phyloP scores from a whole-genome alignment of 2,797 vertebrate species.

The Microcaecilia unicolor region DNA sequence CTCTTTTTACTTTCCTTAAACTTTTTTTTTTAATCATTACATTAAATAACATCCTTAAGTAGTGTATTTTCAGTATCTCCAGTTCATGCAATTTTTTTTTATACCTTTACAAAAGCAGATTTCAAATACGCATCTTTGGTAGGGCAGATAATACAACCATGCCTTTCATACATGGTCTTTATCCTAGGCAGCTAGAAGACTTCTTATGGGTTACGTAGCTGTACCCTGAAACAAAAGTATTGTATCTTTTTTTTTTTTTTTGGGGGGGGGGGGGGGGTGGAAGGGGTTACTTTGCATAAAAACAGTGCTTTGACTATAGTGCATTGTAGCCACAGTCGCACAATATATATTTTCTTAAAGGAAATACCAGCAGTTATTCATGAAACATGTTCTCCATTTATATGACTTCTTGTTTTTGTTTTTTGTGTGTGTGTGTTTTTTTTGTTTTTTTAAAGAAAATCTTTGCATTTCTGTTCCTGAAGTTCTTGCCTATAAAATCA shows the following conservation, averaged over 20 bases:
- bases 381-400: constrained; percentile 89
- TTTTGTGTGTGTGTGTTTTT: too few species aligned
- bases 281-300: constrained; percentile 50
- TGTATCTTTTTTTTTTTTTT: constrained; percentile 36
- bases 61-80: constrained; percentile 46
- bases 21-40: constrained; percentile 46
- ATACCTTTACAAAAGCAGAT: constrained; percentile 50
- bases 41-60: too few species aligned
- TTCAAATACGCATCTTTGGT: constrained; percentile 59
- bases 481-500: constrained; percentile 58
- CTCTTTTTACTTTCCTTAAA: constrained; percentile 49
- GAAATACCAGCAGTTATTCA: constrained; percentile 89
- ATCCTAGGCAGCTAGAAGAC: constrained; percentile 39
- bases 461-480: constrained; percentile 70
- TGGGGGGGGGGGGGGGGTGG: too few species aligned
- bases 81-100: constrained; percentile 51
- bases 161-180: constrained; percentile 38
- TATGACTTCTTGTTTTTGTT: constrained; percentile 87
- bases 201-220: constrained; percentile 39
- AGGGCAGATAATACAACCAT: too few species aligned
- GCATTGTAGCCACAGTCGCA: constrained; percentile 95
- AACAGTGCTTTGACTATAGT: constrained; percentile 76
- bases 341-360: constrained; percentile 98
- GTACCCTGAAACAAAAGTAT: constrained; percentile 34
- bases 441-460: constrained; percentile 73